phyloP scores from a whole-genome alignment of 2,797 vertebrate species.

The Ctenosaura bakeri region DNA sequence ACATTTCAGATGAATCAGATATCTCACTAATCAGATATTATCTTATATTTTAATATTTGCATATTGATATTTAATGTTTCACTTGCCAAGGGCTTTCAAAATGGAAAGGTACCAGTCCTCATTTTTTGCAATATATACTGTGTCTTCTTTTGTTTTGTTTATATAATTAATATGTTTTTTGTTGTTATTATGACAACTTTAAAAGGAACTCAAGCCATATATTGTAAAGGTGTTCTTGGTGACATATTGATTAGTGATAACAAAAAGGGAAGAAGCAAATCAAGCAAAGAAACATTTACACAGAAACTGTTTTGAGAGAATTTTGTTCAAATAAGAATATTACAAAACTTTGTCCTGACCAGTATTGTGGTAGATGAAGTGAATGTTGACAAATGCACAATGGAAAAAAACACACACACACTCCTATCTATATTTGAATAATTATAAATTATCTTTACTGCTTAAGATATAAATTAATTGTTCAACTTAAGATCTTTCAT shows the following conservation, averaged over 20 bases:
- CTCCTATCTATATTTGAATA: too few relatives aligned
- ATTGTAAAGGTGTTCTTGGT: neutral
- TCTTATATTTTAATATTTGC: neutral
- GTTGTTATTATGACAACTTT: neutral
- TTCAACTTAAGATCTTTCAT: too few relatives aligned
- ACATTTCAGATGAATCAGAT: neutral
- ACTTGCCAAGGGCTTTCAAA: neutral
- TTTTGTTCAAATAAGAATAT: slow-evolving; percentile 1
- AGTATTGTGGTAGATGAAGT: neutral
- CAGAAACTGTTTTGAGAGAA: neutral
- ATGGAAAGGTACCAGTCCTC: neutral
- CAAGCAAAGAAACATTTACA: neutral
- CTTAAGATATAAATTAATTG: neutral
- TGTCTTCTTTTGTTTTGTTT: neutral
- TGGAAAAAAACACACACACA: too few relatives aligned
- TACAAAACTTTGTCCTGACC: neutral
- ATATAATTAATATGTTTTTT: neutral
- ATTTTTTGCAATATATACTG: neutral
- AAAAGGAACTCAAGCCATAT: neutral
- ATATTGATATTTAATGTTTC: neutral
- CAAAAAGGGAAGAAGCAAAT: neutral
- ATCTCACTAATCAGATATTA: neutral
- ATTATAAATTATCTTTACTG: neutral
- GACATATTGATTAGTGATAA: neutral
- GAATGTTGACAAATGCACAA: neutral